These are phyloP conservation scores for Zele albiditarsus DNA, from an alignment of 2,888 invertebrate genomes.

Conservation along the genomic window DNA sequence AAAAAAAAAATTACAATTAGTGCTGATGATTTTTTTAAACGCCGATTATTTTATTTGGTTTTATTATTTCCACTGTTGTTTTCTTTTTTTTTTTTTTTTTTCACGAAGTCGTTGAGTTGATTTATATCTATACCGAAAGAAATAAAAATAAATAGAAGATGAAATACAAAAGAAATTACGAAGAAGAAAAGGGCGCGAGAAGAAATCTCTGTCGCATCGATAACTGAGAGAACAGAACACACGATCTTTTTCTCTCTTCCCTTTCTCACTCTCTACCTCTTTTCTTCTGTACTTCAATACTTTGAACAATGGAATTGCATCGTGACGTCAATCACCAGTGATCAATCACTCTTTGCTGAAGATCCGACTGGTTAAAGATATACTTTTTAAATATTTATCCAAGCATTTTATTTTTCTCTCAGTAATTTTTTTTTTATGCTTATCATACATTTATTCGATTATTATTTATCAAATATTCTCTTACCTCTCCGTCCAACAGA, in stretches of 20 bases:
- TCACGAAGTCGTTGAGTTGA: conserved; percentile 55
- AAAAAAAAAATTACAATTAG: not conserved
- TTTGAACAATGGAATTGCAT: conserved; percentile 71
- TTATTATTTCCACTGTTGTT: too few species aligned
- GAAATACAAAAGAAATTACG: conserved; percentile 8
- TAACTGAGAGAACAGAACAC: conserved; percentile 2
- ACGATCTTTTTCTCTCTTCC: not conserved
- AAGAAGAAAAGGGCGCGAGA: conserved; percentile 8
- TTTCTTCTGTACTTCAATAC: conserved; percentile 42
- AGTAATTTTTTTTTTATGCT: not conserved
- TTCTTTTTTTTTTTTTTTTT: not conserved
- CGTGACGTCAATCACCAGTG: conserved; percentile 70
- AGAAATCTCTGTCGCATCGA: not conserved
- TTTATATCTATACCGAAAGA: conserved; percentile 61
- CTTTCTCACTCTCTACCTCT: not conserved
- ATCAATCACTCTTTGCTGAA: conserved; percentile 65
- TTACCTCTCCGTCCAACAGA: conserved; percentile 94
- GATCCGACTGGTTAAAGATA: not conserved
- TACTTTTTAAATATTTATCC: not conserved
- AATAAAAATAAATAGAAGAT: conserved; percentile 9
- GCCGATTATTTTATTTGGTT: not conserved
- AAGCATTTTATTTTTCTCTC: not conserved
- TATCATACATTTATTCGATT: not conserved
- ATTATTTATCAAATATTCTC: conserved; percentile 53
- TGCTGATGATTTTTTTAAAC: not conserved